A percentile compares a stretch with the other conserved stretches of the same genome.
phyloP scores from a whole-genome alignment of 2,888 invertebrate species.

The Amphimallon solstitiale region DNA sequence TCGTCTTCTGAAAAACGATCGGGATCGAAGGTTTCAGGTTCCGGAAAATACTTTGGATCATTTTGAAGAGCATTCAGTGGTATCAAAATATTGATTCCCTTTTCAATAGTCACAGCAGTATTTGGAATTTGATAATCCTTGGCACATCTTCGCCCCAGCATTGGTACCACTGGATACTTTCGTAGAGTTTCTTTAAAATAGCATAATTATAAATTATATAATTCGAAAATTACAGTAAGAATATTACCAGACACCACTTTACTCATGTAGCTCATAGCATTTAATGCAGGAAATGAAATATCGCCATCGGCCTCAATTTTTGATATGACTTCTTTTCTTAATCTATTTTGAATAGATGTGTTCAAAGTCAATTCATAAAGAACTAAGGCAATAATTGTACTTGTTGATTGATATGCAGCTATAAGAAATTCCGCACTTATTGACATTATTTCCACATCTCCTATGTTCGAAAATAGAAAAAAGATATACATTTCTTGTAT shows the following conservation, averaged over 20 bases:
- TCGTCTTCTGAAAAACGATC: conserved; percentile 21
- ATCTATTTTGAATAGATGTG: conserved; percentile 62
- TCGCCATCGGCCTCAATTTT: conserved; percentile 55
- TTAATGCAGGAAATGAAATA: conserved; percentile 63
- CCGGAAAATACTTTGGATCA: conserved; percentile 27
- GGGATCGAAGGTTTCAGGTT: conserved; percentile 19
- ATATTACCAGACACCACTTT: conserved; percentile 62
- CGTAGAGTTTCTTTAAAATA: conserved; percentile 51
- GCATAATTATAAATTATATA: background rate
- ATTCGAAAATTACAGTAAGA: background rate
- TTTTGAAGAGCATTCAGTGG: conserved; percentile 50
- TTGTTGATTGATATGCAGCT: conserved; percentile 67
- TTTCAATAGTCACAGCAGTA: conserved; percentile 47
- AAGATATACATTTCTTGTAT: background rate
- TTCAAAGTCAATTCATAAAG: conserved; percentile 63
- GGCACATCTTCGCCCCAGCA: conserved; percentile 46
- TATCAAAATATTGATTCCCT: conserved; percentile 47
- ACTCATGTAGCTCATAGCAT: conserved; percentile 66
- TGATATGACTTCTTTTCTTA: conserved; percentile 61
- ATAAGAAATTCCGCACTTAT: conserved; percentile 65
- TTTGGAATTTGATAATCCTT: conserved; percentile 50
- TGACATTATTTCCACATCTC: conserved; percentile 29
- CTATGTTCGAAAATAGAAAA: background rate
- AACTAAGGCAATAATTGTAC: conserved; percentile 61
- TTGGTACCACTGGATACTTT: conserved; percentile 52